These are phyloP conservation scores for Cercopithecus mona DNA, from an alignment of 2,113 vertebrate species.

Conservation along the genomic window DNA sequence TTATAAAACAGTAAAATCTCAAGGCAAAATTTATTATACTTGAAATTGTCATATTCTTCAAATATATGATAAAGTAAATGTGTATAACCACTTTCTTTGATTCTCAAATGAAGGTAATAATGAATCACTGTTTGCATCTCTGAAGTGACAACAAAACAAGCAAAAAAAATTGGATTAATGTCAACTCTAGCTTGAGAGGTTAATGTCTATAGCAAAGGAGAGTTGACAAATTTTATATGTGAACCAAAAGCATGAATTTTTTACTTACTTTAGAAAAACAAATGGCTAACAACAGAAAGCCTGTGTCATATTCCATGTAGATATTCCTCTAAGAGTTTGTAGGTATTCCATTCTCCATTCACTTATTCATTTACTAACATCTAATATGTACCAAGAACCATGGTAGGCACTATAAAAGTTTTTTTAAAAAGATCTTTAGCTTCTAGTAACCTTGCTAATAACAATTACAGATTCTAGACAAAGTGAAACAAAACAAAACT, in stretches of 20 bases:
- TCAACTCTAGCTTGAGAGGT: neutral
- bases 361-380: neutral
- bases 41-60: neutral
- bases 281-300: neutral
- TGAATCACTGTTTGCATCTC: neutral
- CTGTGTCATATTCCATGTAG: neutral
- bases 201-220: neutral
- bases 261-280: neutral
- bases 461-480: neutral
- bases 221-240: neutral
- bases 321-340: neutral
- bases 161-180: neutral
- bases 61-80: neutral
- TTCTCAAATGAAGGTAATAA: neutral
- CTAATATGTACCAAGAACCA: neutral
- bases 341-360: neutral
- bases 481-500: neutral
- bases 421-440: neutral
- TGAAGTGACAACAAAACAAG: neutral
- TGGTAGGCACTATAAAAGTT: neutral
- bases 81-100: neutral
- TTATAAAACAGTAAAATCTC: neutral
- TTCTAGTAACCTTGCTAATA: neutral
- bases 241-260: neutral
- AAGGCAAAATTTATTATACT: neutral